phyloP scores from a whole-genome alignment of 2,797 vertebrate species.

The Cossypha niveicapilla region DNA sequence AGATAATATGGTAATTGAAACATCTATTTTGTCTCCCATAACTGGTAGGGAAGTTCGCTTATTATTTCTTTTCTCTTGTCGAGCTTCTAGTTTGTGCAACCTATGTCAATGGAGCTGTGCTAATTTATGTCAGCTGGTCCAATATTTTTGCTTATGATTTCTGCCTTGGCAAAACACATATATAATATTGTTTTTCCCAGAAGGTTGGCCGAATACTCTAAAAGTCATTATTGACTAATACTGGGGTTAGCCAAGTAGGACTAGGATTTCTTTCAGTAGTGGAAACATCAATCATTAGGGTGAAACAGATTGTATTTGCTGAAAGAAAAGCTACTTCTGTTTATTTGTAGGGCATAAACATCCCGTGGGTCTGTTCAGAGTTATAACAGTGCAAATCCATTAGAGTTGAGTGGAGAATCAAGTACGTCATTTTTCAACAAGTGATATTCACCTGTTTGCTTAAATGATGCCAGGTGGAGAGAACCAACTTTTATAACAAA shows the following conservation, averaged over 20 bases:
- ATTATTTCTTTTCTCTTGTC: neutral
- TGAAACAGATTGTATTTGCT: constrained; percentile 31
- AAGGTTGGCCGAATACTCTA: neutral
- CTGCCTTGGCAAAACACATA: constrained; percentile 8
- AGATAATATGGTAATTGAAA: neutral
- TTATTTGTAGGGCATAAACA: constrained; percentile 35
- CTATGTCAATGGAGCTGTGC: neutral
- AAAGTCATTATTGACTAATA: constrained; percentile 17
- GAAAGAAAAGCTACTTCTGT: constrained; percentile 43
- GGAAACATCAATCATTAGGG: neutral
- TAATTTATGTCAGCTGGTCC: constrained; percentile 42
- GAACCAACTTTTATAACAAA: constrained; percentile 9
- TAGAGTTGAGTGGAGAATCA: neutral
- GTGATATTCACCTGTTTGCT: constrained; percentile 15
- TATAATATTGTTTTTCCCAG: constrained; percentile 7
- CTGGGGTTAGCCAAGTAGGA: constrained; percentile 25
- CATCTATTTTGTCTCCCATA: neutral
- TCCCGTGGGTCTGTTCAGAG: neutral
- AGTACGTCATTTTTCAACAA: neutral
- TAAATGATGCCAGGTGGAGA: constrained; percentile 50
- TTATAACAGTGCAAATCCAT: neutral
- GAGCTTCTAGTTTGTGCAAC: neutral
- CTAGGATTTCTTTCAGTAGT: constrained; percentile 10
- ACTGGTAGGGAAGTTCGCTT: neutral
- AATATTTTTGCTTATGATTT: constrained; percentile 31